Conservation (phyloP, 2,113 vertebrate genomes). For the Ranitomeya imitator region DNA sequence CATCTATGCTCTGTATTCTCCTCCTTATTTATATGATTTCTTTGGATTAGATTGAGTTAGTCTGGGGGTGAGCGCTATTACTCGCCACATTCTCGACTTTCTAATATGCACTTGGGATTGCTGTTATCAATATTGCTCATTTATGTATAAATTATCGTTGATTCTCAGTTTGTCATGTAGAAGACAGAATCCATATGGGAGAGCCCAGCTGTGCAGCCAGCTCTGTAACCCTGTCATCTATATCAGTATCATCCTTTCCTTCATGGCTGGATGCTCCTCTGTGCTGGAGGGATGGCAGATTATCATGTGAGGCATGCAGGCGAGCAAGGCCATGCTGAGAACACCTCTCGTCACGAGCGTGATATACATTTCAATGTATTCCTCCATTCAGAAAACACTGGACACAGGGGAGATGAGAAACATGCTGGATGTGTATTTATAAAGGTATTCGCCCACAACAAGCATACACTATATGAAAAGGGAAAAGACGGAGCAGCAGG, state of each 20-base stretch:
- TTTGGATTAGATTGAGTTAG: too few species aligned
- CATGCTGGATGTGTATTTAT: background rate
- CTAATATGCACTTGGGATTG: too few species aligned
- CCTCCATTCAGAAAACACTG: background rate
- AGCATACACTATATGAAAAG: background rate
- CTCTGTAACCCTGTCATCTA: background rate
- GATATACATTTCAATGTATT: background rate
- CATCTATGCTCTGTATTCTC: too few species aligned
- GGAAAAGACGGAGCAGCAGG: background rate
- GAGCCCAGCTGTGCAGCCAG: background rate
- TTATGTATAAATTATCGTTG: background rate
- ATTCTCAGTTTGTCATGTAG: background rate
- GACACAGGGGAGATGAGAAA: background rate
- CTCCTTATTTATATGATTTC: too few species aligned
- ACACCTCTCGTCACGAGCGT: background rate
- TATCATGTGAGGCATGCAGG: slow-evolving; percentile 26
- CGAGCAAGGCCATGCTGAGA: background rate
- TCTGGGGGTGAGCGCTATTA: too few species aligned
- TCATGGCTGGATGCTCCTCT: background rate
- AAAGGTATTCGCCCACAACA: background rate
- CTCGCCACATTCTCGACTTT: too few species aligned
- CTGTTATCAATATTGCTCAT: background rate
- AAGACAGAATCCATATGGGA: slow-evolving; percentile 1
- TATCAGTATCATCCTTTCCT: slow-evolving; percentile 14
- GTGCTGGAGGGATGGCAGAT: background rate